Evolutionary conservation across 2,113 vertebrate species (phyloP).

Genomic region (Ictalurus furcatus): DNA sequence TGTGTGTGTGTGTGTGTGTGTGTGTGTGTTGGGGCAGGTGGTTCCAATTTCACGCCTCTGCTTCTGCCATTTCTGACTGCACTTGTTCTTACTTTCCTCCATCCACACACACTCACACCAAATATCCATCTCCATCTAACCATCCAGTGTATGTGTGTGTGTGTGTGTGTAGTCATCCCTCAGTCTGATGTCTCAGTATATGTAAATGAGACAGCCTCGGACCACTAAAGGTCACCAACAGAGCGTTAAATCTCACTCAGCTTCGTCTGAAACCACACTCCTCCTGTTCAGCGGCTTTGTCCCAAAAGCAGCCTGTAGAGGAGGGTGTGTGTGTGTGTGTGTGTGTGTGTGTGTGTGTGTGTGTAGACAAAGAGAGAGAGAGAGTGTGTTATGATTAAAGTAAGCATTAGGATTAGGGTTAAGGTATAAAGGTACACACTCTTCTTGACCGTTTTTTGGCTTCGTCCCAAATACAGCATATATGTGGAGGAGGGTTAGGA

Average conservation of each 20-base stretch:
- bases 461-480: not conserved
- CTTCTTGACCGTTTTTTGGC: not conserved
- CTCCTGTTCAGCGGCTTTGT: not conserved
- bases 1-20: constrained; percentile 4
- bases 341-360: not conserved
- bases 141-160: constrained; percentile 25
- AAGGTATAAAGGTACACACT: not conserved
- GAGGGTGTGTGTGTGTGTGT: not conserved
- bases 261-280: not conserved
- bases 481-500: not conserved
- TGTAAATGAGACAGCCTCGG: constrained; percentile 23
- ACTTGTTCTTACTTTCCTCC: constrained; percentile 50
- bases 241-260: constrained; percentile 20
- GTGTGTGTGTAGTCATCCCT: constrained; percentile 11
- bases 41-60: constrained; percentile 75
- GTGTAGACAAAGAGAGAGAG: not conserved
- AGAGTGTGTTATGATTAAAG: not conserved
- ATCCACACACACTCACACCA: constrained; percentile 37
- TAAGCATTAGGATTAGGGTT: not conserved
- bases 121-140: constrained; percentile 62
- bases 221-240: constrained; percentile 28
- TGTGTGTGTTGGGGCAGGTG: constrained; percentile 56
- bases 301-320: not conserved
- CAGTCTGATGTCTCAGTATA: constrained; percentile 6
- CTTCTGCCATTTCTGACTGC: constrained; percentile 68